Base-by-base conservation (phyloP, 2,797 vertebrate genomes). In the Lagocephalus sceleratus region DNA sequence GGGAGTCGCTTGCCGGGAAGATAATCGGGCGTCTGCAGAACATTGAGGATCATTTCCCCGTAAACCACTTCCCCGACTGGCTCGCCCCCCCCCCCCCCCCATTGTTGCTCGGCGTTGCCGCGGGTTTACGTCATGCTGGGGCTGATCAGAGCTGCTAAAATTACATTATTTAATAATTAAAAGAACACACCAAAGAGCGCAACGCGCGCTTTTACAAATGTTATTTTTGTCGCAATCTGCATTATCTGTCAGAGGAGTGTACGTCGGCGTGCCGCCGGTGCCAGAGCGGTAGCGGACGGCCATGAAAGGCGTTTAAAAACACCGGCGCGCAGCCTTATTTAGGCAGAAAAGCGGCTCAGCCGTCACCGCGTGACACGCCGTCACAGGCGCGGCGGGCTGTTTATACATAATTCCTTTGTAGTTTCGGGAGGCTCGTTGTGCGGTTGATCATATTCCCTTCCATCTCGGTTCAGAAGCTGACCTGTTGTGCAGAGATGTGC, bases 391-490 rank as follows among this genome's bases (percentile, higher is more conserved):
- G 60, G 76, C 49, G 35, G 35, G 61, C 69, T 84, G 80, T 82
- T 88, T 83, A 78, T 84, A 72, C 82, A 82, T 82, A 85, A 85
- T 87, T 84, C 81, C 79, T 87, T 89, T 89, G 84, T 87, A 86
- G 71, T 86, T 85, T 71, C 68, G 60, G 63, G 46, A 64, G 73
- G 25, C 68, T 69, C 44, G 64, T 76, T 78, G 68, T 68, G 78
- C 2, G 19, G 75, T 63, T 85, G 85, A 86, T 86, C 78, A 73
- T 78, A 76, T 74, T 76, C 76, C 68, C 67, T 60, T 82, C 79
- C 63, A 45, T 71, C 73, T 65, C 77, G 65, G 80, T 73, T 81
- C 62, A 75, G 68, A 77, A 35, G 83, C 79, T 87, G 82, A 87
- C 81, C 86, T 87, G 83, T 87, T 88, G 85, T 86, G 82, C 75